Percentiles rank a stretch among this genome's conserved stretches.
These are phyloP conservation scores for Lagopus muta DNA, from an alignment of 2,113 vertebrate genomes.

Conservation along the genomic window DNA sequence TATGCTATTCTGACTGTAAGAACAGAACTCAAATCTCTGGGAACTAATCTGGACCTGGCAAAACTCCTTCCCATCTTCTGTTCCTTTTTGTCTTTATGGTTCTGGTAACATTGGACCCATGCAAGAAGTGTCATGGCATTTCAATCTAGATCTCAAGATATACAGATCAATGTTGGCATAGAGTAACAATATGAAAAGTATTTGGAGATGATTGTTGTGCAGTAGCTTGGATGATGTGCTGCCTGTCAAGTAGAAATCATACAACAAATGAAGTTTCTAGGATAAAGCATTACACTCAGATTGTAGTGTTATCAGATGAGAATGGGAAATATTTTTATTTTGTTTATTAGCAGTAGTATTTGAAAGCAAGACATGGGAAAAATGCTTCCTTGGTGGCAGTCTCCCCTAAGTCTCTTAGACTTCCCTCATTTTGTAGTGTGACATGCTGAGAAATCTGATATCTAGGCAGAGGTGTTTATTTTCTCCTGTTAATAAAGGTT, in stretches of 20 bases:
- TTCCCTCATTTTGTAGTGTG: not conserved
- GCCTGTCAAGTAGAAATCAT: not conserved
- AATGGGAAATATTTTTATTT: not conserved
- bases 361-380: not conserved
- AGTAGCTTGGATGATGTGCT: not conserved
- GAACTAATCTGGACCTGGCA: not conserved
- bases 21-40: not conserved
- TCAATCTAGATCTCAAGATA: accelerated
- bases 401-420: not conserved
- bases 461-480: not conserved
- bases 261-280: not conserved
- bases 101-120: not conserved
- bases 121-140: accelerated
- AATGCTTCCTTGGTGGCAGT: not conserved
- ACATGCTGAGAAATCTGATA: not conserved
- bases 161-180: not conserved
- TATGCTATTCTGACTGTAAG: not conserved
- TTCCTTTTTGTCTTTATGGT: not conserved
- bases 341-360: not conserved
- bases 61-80: not conserved
- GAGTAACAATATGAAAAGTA: not conserved
- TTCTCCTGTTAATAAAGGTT: not conserved
- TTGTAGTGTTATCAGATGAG: not conserved
- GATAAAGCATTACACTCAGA: not conserved
- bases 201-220: not conserved